phyloP scores from a whole-genome alignment of 2,888 invertebrate genomes.

The Stenchaetothrips biformis region DNA sequence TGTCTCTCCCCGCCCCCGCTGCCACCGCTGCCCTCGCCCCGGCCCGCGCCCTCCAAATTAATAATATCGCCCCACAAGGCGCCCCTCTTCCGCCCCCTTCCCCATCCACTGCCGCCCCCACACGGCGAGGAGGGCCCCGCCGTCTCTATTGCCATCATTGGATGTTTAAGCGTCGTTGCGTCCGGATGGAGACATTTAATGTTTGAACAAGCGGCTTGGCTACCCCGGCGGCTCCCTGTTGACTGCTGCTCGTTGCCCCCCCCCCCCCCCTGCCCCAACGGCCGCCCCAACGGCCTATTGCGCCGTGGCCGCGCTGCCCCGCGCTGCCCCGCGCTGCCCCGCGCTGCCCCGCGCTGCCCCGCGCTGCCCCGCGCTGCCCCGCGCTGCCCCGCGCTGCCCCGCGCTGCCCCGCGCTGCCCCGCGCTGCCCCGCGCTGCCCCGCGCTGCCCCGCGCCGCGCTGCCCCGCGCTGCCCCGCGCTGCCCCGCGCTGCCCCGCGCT shows the following conservation, averaged over 20 bases:
- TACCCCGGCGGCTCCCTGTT: neutral
- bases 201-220: slow-evolving; percentile 1
- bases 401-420: neutral
- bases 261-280: neutral
- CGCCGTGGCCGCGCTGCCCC: neutral
- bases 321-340: neutral
- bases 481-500: neutral
- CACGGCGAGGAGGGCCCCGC: neutral
- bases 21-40: neutral
- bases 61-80: neutral
- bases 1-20: neutral
- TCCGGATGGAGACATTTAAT: slow-evolving; percentile 23
- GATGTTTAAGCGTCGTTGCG: slow-evolving; percentile 20
- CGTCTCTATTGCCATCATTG: slow-evolving; percentile 8
- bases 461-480: neutral
- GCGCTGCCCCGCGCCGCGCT: neutral
- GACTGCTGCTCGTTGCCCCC: neutral
- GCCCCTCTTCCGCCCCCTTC: neutral
- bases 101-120: neutral
- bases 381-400: neutral
- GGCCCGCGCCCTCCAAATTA: slow-evolving; percentile 7
- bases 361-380: neutral
- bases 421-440: neutral
- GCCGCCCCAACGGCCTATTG: neutral
- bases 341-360: neutral